phyloP scores from a whole-genome alignment of 1,140 invertebrate species.

The Maconellicoccus hirsutus region DNA sequence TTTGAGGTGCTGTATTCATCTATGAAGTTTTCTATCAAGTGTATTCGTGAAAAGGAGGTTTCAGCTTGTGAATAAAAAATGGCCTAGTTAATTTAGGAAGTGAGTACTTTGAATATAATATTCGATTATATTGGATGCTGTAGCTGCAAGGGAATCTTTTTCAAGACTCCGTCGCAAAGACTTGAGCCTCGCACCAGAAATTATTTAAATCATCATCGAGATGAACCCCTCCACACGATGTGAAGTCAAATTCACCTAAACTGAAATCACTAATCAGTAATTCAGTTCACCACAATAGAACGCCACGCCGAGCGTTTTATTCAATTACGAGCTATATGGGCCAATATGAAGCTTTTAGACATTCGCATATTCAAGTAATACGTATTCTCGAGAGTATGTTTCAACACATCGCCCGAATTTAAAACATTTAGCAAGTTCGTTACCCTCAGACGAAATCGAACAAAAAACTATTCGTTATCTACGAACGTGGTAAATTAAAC shows the following conservation, averaged over 20 bases:
- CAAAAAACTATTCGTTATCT: neutral
- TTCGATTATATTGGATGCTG: too few species aligned
- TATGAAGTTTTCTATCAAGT: too few species aligned
- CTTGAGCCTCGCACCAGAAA: too few species aligned
- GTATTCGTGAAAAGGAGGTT: too few species aligned
- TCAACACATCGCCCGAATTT: neutral
- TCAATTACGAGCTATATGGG: slow-evolving; percentile 4
- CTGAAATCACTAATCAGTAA: neutral
- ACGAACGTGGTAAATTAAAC: neutral
- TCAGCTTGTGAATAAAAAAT: too few species aligned
- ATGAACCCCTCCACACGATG: too few species aligned
- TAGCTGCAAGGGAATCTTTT: too few species aligned
- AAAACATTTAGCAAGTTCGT: neutral
- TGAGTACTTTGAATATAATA: too few species aligned
- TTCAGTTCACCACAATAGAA: neutral
- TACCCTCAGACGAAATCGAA: neutral
- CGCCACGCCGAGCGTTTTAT: neutral
- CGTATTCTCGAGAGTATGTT: neutral
- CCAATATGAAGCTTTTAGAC: neutral
- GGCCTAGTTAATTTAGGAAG: too few species aligned
- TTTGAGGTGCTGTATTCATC: too few species aligned
- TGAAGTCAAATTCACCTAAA: neutral
- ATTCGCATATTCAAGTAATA: neutral
- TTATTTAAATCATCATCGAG: too few species aligned
- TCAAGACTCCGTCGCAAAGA: too few species aligned